These are phyloP conservation scores for Ciconia maguari DNA, from an alignment of 2,113 vertebrate species.

Conservation along the genomic window DNA sequence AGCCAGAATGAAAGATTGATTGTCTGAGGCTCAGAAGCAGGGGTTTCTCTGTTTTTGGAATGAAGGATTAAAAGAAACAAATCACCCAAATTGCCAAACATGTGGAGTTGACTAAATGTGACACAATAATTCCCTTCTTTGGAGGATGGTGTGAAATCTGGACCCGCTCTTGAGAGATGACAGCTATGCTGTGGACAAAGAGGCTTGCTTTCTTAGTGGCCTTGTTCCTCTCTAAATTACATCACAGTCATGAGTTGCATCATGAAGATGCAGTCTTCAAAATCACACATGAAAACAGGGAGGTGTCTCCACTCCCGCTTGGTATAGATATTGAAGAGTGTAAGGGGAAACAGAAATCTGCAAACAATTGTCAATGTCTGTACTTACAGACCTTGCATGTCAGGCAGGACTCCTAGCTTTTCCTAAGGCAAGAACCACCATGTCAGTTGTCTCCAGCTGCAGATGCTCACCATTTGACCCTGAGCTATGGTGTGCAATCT, in stretches of 20 bases:
- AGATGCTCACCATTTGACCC: background rate
- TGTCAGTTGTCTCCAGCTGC: background rate
- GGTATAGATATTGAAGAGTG: background rate
- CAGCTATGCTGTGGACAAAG: background rate
- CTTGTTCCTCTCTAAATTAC: background rate
- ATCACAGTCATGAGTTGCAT: background rate
- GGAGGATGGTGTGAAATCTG: background rate
- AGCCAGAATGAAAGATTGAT: background rate
- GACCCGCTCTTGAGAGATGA: background rate
- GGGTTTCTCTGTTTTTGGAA: background rate
- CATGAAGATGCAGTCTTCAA: background rate
- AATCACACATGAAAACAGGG: background rate
- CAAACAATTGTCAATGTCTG: background rate
- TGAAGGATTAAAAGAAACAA: background rate
- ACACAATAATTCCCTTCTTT: background rate
- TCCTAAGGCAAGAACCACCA: background rate
- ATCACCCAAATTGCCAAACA: background rate
- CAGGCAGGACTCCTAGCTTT: background rate
- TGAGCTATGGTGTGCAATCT: background rate
- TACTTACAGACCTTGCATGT: background rate
- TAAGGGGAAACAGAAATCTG: background rate
- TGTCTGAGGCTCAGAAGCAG: background rate
- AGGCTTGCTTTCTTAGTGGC: background rate
- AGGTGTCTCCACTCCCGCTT: background rate
- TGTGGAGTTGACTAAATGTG: background rate